Base-by-base conservation (phyloP, 2,113 vertebrate species). In the Sylvilagus bachmani region DNA sequence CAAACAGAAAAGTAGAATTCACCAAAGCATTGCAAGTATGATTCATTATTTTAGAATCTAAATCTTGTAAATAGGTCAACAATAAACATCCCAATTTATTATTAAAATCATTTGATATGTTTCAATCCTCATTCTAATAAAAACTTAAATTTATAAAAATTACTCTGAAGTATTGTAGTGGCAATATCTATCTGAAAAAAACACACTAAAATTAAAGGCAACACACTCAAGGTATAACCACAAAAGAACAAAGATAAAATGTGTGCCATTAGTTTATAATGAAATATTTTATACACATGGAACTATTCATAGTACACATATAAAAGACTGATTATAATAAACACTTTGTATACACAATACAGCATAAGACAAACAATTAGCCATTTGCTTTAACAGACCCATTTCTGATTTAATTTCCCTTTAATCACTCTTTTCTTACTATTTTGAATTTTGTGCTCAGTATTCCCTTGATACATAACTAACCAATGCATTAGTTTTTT, bases 121-220 rank as follows among this genome's bases (percentile, higher is more conserved):
- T 89, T 81, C 22, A 88, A 85, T 25, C 31, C 22, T 66, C 51
- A 83, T 51, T 88, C n/a, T 87, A 9, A 84, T 62, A 78, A 92
- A 86, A 82, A 38, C 10, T 53, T 61, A 71, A 2, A 89, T 93
- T 73, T 62, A 80, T 24, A 78, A 86, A 88, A 38, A 29, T 89
- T 88, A n/a, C 38, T 64, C 8, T 84, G 44, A 87, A 73, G 86
- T 66, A 90, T 55, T 95, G 81, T 61, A 62, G 66, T 81, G 75
- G n/a, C 61, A 53, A 55, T 4, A 79, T 64, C 62, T 81, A 58
- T 36, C 6, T 67, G n/a, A 53, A 95, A 90, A 89, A 44, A 75
- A 29, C 22, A 69, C 2, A 81, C 78, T 44, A 78, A 81, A 84
- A 27, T 67, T 77, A 78, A 66, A 83, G 3, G 16, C 69, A 16